These are phyloP conservation scores for Phyllotis vaccarum DNA, from an alignment of 2,797 vertebrate genomes.

Conservation along the genomic window DNA sequence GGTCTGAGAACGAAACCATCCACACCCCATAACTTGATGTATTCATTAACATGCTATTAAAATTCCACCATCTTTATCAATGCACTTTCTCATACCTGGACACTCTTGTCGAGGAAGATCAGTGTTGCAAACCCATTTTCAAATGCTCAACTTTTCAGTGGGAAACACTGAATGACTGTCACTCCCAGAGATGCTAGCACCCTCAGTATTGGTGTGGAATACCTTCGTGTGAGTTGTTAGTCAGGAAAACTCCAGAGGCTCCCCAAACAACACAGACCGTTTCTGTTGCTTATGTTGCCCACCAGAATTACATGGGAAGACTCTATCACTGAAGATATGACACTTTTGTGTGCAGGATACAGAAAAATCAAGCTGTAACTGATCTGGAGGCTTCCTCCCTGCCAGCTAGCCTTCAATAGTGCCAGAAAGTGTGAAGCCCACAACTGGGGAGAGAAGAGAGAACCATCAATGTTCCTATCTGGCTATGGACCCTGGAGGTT, in stretches of 20 bases:
- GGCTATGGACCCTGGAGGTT: background rate
- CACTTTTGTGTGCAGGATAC: background rate
- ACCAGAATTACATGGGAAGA: background rate
- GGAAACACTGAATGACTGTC: background rate
- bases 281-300: background rate
- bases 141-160: slow-evolving; percentile 8
- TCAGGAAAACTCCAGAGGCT: background rate
- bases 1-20: slow-evolving; percentile 41
- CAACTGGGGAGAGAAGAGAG: too few relatives aligned
- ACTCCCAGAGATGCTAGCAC: background rate
- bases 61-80: background rate
- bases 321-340: background rate
- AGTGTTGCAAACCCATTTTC: background rate
- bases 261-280: background rate
- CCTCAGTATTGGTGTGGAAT: background rate
- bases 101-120: slow-evolving; percentile 1
- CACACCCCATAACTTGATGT: background rate
- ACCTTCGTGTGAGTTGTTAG: background rate
- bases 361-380: background rate
- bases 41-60: slow-evolving; percentile 6
- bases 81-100: background rate
- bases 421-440: too few relatives aligned
- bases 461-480: background rate
- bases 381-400: background rate
- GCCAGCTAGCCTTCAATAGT: background rate